Conservation (phyloP, 1,140 invertebrate species). For the Ostrea edulis region DNA sequence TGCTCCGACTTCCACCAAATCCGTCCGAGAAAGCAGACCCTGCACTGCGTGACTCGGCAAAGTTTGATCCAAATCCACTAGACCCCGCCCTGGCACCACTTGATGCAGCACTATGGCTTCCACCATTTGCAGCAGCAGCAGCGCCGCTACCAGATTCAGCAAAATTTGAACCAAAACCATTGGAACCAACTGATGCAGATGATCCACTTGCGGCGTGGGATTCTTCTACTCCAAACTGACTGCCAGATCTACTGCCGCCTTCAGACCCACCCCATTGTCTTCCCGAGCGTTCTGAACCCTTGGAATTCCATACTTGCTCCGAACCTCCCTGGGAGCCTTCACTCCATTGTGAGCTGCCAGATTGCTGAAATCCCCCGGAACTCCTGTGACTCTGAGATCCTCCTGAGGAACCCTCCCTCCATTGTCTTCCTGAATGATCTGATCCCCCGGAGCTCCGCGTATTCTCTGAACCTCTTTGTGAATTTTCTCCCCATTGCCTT, state of each 20-base stretch:
- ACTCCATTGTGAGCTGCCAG: not conserved
- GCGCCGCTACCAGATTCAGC: not conserved
- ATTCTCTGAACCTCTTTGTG: not conserved
- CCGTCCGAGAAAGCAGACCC: not conserved
- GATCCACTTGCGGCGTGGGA: not conserved
- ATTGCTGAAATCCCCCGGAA: not conserved
- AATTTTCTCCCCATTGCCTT: not conserved
- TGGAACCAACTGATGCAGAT: not conserved
- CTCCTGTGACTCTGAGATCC: not conserved
- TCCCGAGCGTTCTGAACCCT: not conserved
- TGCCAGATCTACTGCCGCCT: not conserved
- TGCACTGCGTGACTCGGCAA: not conserved
- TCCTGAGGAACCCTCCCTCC: not conserved
- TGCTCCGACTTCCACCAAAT: not conserved
- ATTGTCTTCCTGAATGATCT: not conserved
- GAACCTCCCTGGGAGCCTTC: not conserved
- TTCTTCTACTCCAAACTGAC: not conserved
- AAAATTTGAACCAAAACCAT: not conserved
- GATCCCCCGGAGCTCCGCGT: not conserved
- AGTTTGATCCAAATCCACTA: slow-evolving; percentile 11
- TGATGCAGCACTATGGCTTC: not conserved
- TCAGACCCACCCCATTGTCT: not conserved
- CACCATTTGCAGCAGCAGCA: not conserved
- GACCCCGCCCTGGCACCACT: not conserved
- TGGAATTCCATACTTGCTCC: not conserved